A percentile compares a stretch with the other conserved stretches of the same genome.
Conservation (phyloP, 2,113 vertebrate species). For the Ceyx cyanopectus region DNA sequence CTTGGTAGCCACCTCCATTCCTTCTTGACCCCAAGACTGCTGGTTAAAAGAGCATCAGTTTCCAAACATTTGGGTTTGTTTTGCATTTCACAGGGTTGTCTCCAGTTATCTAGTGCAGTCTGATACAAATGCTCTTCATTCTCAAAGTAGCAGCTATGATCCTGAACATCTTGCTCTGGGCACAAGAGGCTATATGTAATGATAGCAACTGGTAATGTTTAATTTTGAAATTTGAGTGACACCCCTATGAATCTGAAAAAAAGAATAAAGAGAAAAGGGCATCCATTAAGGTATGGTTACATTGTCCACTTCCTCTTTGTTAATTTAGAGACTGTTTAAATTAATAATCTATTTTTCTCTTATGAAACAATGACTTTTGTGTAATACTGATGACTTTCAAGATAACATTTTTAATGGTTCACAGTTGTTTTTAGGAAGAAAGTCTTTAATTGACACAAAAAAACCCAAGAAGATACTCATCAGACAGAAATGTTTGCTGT, state of each 20-base stretch:
- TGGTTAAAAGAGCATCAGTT: neutral
- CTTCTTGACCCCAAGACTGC: neutral
- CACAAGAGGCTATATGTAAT: neutral
- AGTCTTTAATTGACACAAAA: conserved; percentile 11
- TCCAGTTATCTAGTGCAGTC: neutral
- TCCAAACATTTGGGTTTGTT: neutral
- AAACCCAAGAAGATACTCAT: neutral
- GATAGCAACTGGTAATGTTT: neutral
- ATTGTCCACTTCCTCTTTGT: conserved; percentile 16
- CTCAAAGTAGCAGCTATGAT: neutral
- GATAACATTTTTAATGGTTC: neutral
- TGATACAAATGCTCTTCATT: neutral
- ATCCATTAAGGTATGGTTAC: neutral
- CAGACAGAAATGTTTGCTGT: neutral
- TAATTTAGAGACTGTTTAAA: conserved; percentile 25
- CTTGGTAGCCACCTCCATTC: neutral
- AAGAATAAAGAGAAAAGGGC: neutral
- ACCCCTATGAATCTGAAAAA: neutral
- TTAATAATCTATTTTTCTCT: conserved; percentile 13
- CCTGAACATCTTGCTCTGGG: neutral
- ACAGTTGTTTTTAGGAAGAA: neutral
- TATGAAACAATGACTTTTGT: neutral
- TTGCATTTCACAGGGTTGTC: neutral
- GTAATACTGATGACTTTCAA: neutral
- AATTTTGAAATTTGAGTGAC: neutral